Evolutionary conservation across 2,888 invertebrate species (phyloP).

Genomic region (Cheilosia impressa): DNA sequence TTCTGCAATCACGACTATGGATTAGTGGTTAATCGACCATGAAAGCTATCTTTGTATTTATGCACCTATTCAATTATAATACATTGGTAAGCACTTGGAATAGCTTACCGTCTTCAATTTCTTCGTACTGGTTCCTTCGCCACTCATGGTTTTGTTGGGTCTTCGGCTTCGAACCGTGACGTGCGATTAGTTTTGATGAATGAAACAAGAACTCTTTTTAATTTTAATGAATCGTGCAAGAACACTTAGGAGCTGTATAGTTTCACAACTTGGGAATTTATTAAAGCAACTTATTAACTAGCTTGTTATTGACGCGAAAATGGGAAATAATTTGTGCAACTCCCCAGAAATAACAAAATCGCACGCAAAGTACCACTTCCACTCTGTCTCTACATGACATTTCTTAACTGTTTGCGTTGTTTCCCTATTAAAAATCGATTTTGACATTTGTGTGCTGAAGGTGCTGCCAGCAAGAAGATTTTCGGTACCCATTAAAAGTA

Average conservation of each 20-base stretch:
- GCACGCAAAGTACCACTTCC: slow-evolving; percentile 1
- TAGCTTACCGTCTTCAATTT: slow-evolving; percentile 67
- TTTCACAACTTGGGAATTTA: background rate
- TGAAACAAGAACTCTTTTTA: slow-evolving; percentile 2
- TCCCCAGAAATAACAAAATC: slow-evolving; percentile 12
- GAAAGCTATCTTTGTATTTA: background rate
- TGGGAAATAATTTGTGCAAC: slow-evolving; percentile 14
- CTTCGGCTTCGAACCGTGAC: background rate
- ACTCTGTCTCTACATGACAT: slow-evolving; percentile 2
- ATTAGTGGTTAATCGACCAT: slow-evolving; percentile 4
- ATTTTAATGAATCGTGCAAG: background rate
- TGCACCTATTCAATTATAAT: background rate
- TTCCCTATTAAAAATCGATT: slow-evolving; percentile 22
- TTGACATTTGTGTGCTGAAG: background rate
- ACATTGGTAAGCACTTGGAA: background rate
- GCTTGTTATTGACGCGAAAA: background rate
- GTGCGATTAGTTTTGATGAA: background rate
- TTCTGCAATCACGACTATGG: background rate
- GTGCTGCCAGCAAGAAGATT: background rate
- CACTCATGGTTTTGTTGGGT: slow-evolving; percentile 45
- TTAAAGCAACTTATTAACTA: background rate
- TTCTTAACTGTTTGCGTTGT: slow-evolving; percentile 21
- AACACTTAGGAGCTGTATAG: background rate
- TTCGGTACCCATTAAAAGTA: too few species aligned
- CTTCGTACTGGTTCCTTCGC: slow-evolving; percentile 59